phyloP scores from a whole-genome alignment of 2,888 invertebrate species.

The Nezara viridula region DNA sequence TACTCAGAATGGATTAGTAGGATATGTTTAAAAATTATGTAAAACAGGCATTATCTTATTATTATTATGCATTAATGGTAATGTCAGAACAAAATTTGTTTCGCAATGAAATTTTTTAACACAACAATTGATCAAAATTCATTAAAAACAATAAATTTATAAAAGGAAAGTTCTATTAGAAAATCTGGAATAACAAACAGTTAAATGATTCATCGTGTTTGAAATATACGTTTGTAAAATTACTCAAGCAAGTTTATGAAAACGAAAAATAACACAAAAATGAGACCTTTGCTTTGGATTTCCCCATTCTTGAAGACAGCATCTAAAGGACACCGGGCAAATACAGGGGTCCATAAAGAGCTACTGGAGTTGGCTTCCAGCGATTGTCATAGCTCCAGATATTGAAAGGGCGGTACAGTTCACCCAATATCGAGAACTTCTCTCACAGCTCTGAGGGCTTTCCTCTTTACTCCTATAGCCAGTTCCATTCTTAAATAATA shows the following conservation, averaged over 20 bases:
- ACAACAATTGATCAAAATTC: no score
- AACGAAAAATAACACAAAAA: neutral
- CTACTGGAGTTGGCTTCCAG: neutral
- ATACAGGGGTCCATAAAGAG: neutral
- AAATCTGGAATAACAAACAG: no score
- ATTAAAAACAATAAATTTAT: no score
- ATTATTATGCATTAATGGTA: no score
- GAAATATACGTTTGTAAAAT: neutral
- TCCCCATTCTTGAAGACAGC: neutral
- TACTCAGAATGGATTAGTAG: no score
- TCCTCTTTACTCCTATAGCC: no score
- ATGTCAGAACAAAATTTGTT: no score
- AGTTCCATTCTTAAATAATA: neutral
- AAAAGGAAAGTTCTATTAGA: no score
- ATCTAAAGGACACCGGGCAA: neutral
- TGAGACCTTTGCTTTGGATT: neutral
- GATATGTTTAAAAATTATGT: no score
- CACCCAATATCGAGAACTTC: neutral
- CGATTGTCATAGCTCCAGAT: neutral
- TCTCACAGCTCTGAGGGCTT: neutral
- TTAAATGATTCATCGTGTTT: neutral
- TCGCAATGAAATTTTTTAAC: no score
- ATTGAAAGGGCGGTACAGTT: slow-evolving; percentile 1
- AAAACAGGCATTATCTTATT: no score
- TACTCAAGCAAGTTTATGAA: neutral